These are phyloP conservation scores for Cataglyphis rosenhaueri DNA, from an alignment of 2,888 invertebrate species.

Conservation along the genomic window DNA sequence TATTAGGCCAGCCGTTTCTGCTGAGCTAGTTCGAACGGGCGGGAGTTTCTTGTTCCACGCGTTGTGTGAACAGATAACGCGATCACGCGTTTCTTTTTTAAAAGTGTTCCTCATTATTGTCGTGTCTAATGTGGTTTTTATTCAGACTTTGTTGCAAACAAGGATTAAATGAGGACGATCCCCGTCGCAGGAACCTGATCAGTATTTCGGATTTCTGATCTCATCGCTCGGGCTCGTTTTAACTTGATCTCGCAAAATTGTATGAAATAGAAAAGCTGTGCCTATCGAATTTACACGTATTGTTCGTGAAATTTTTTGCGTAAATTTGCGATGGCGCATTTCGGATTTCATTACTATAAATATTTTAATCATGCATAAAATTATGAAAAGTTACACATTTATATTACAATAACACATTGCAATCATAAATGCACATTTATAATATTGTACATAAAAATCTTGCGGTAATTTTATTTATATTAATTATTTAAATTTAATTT, in stretches of 20 bases:
- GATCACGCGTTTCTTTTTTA: conserved; percentile 27
- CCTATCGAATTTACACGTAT: not conserved
- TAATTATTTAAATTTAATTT: not conserved
- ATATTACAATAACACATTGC: conserved; percentile 5
- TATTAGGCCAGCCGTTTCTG: conserved; percentile 70
- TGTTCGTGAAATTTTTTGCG: not conserved
- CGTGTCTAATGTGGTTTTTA: conserved; percentile 66
- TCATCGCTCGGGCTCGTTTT: not conserved
- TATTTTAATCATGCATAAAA: conserved; percentile 7
- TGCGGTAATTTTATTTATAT: not conserved
- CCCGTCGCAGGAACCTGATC: conserved; percentile 3
- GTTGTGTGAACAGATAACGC: conserved; percentile 37
- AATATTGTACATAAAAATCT: not conserved
- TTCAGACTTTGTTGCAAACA: conserved; percentile 70
- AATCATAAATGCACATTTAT: conserved; percentile 21
- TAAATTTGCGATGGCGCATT: not conserved
- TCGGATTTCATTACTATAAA: not conserved
- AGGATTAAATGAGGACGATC: conserved; percentile 23
- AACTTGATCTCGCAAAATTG: conserved; percentile 13
- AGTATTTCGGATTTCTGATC: not conserved
- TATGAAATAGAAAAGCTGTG: not conserved
- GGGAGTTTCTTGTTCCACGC: conserved; percentile 34
- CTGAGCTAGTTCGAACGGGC: conserved; percentile 52
- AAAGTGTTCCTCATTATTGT: conserved; percentile 71
- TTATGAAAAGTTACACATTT: not conserved